Evolutionary conservation across 2,797 vertebrate species (phyloP).

Genomic region (Hirundo rustica): DNA sequence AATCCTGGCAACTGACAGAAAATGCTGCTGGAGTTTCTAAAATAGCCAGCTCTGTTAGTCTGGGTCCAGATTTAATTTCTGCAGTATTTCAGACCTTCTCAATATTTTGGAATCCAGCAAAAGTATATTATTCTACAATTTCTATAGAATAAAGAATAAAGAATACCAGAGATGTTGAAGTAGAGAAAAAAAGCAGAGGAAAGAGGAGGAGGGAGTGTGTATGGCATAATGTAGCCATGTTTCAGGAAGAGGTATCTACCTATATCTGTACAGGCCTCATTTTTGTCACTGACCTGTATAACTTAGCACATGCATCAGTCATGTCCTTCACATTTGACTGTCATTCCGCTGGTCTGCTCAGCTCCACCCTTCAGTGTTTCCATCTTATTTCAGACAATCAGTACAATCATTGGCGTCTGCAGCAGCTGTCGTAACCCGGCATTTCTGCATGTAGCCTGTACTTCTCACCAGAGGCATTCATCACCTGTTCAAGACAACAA

Average conservation of each 20-base stretch:
- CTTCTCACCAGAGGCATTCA: neutral
- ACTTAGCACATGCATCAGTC: neutral
- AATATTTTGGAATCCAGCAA: neutral
- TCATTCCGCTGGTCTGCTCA: neutral
- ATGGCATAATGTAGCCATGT: neutral
- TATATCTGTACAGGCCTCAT: neutral
- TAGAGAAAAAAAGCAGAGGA: neutral
- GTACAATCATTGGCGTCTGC: neutral
- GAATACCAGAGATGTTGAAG: neutral
- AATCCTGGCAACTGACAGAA: neutral
- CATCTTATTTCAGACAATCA: neutral
- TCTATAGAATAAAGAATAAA: neutral
- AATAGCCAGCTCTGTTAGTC: neutral
- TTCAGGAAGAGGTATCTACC: neutral
- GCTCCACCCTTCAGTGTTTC: neutral
- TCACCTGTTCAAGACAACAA: neutral
- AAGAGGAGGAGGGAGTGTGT: neutral
- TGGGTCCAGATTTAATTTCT: neutral
- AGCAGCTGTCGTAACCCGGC: neutral
- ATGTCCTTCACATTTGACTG: neutral
- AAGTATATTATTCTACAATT: neutral
- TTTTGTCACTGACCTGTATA: neutral
- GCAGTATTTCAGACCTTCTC: neutral
- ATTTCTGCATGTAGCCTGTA: neutral
- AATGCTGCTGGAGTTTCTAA: neutral